A percentile compares a stretch with the other conserved stretches of the same genome.
These are phyloP conservation scores for Pampusana beccarii DNA, from an alignment of 2,113 vertebrate genomes.

Conservation along the genomic window DNA sequence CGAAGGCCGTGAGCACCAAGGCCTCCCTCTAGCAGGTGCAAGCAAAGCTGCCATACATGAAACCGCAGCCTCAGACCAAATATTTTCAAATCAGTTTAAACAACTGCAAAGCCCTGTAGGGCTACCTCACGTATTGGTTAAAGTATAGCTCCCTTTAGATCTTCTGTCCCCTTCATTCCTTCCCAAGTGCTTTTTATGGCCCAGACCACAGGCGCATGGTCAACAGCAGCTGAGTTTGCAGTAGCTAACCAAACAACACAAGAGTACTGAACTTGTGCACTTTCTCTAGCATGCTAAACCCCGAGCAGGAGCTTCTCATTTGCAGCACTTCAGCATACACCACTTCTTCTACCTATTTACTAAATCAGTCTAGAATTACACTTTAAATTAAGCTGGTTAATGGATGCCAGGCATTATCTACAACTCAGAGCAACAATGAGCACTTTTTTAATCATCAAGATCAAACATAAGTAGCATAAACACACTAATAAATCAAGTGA, in stretches of 20 bases:
- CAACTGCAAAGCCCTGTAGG: neutral
- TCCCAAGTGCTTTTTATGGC: neutral
- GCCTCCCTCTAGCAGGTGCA: neutral
- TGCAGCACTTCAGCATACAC: neutral
- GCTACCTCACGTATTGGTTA: neutral
- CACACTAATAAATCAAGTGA: conserved; percentile 46
- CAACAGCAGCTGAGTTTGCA: neutral
- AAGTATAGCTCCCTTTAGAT: neutral
- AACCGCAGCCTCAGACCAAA: neutral
- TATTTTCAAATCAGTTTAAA: neutral
- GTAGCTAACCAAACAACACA: neutral
- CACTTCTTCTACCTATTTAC: neutral
- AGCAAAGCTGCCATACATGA: neutral
- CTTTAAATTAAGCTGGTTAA: conserved; percentile 12
- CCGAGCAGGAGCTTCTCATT: neutral
- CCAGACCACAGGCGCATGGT: neutral
- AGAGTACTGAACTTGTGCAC: neutral
- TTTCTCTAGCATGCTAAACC: neutral
- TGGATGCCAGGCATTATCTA: conserved; percentile 1
- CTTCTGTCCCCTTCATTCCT: neutral
- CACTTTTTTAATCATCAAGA: conserved; percentile 7
- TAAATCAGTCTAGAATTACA: neutral
- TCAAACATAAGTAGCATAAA: conserved; percentile 37
- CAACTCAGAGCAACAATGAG: neutral
- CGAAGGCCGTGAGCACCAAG: fast-evolving